These are phyloP conservation scores for Cyclopterus lumpus DNA, from an alignment of 2,797 vertebrate species.

Conservation along the genomic window DNA sequence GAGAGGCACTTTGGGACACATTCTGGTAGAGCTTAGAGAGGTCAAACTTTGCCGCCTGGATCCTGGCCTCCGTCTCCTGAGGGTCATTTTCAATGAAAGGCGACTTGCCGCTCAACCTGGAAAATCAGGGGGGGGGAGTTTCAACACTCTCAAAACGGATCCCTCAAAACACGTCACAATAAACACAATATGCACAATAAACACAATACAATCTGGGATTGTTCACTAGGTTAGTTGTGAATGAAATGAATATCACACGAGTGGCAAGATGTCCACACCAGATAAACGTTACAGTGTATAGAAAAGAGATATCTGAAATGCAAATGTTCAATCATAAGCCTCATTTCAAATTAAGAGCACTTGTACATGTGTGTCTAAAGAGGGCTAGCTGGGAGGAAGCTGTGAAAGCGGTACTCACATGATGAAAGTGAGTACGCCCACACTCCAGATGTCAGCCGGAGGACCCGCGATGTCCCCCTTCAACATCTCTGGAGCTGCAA, in stretches of 20 bases:
- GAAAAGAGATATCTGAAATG: slow-evolving; percentile 1
- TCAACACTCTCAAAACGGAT: neutral
- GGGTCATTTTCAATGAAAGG: slow-evolving; percentile 91
- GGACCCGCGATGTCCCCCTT: slow-evolving; percentile 96
- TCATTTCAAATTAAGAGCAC: slow-evolving; percentile 6
- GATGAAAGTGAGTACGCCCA: slow-evolving; percentile 93
- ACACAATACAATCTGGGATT: neutral
- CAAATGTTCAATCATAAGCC: slow-evolving; percentile 10
- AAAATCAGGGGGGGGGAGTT: neutral
- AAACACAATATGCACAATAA: neutral
- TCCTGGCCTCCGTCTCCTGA: slow-evolving; percentile 91
- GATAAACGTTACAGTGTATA: neutral
- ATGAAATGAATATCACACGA: neutral
- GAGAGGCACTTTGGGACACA: slow-evolving; percentile 95
- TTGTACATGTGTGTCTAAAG: slow-evolving; percentile 37
- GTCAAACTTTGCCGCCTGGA: slow-evolving; percentile 94
- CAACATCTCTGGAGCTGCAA: slow-evolving; percentile 95
- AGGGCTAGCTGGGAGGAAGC: slow-evolving; percentile 31
- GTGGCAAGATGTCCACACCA: neutral
- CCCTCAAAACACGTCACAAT: neutral
- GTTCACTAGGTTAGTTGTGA: neutral
- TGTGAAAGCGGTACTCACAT: slow-evolving; percentile 89
- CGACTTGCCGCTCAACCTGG: slow-evolving; percentile 93
- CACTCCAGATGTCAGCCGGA: slow-evolving; percentile 96
- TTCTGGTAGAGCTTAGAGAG: slow-evolving; percentile 97